Conservation (phyloP, 2,797 vertebrate genomes). For the Muscicapa striata region DNA sequence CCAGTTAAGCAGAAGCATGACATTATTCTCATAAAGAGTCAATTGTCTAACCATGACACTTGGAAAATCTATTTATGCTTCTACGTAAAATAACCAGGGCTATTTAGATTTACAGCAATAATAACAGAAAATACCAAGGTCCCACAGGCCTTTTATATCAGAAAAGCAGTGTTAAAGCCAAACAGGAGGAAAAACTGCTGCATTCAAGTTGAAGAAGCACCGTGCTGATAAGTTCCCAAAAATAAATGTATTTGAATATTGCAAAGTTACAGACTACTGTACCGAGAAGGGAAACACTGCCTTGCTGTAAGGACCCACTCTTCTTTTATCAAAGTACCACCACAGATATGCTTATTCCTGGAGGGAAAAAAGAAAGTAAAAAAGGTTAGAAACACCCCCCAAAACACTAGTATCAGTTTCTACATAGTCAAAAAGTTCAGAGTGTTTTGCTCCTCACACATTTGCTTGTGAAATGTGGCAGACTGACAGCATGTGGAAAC, state of each 20-base stretch:
- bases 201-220: not conserved
- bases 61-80: slow-evolving; percentile 10
- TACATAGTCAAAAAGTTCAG: not conserved
- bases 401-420: not conserved
- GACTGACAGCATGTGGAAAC: not conserved
- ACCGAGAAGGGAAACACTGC: slow-evolving; percentile 93
- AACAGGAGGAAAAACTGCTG: slow-evolving; percentile 11
- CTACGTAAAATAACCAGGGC: not conserved
- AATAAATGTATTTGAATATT: slow-evolving; percentile 9
- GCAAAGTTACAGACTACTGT: slow-evolving; percentile 37
- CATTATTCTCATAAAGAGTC: slow-evolving; percentile 1
- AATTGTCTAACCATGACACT: not conserved
- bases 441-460: not conserved
- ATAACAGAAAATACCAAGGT: not conserved
- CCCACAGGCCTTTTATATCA: not conserved
- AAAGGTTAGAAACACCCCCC: fast-evolving
- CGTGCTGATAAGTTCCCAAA: not conserved
- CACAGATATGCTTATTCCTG: slow-evolving; percentile 93
- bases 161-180: not conserved
- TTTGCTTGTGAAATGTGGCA: not conserved
- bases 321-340: slow-evolving; percentile 93
- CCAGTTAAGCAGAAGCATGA: not conserved
- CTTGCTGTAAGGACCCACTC: slow-evolving; percentile 96
- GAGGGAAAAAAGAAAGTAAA: not conserved
- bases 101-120: slow-evolving; percentile 10